Percentiles rank a stretch among this genome's conserved stretches.
Conservation (phyloP, 2,888 invertebrate species). For the Hanleya hanleyi region DNA sequence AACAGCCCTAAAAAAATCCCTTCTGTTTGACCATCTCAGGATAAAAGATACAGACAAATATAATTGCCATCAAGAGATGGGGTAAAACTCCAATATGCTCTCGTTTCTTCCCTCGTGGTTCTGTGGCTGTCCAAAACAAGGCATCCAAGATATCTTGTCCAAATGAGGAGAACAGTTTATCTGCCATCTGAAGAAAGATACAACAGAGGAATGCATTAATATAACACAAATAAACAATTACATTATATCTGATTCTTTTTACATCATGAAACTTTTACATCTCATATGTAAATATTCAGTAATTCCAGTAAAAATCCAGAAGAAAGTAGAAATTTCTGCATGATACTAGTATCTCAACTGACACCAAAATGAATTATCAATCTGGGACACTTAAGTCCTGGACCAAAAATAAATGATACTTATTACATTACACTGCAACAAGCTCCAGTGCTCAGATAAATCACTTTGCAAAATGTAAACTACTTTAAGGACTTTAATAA, state of each 20-base stretch:
- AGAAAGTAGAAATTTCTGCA: too few relatives aligned
- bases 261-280: not conserved
- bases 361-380: too few relatives aligned
- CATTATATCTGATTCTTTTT: not conserved
- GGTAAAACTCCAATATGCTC: constrained; percentile 87
- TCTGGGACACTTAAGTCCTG: too few relatives aligned
- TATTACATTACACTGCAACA: too few relatives aligned
- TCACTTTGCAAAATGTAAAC: too few relatives aligned
- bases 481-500: too few relatives aligned
- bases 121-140: constrained; percentile 98
- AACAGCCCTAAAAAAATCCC: too few relatives aligned
- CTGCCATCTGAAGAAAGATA: constrained; percentile 79
- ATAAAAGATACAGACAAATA: constrained; percentile 97
- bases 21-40: too few relatives aligned
- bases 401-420: too few relatives aligned
- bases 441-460: too few relatives aligned
- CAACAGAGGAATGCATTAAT: not conserved
- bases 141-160: constrained; percentile 99
- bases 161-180: constrained; percentile 88
- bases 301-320: too few relatives aligned
- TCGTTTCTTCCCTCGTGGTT: constrained; percentile 85
- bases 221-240: not conserved
- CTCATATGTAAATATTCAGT: not conserved
- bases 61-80: constrained; percentile 91
- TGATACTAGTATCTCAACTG: too few relatives aligned